These are phyloP conservation scores for Esox niger DNA, from an alignment of 2,113 vertebrate genomes.

Conservation along the genomic window DNA sequence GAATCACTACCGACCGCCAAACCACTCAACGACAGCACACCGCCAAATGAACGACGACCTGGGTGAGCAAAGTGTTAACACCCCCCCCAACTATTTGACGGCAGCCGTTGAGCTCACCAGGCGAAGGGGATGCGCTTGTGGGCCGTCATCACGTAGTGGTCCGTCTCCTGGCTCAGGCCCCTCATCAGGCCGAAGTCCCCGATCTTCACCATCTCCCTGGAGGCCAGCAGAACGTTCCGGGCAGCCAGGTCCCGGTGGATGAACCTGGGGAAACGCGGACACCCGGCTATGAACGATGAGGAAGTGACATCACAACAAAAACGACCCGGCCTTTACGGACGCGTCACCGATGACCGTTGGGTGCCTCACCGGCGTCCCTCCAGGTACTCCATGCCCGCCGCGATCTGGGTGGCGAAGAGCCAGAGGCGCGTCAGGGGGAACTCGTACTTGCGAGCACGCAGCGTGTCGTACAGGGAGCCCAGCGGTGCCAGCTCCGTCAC, in stretches of 20 bases:
- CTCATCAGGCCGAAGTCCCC: slow-evolving; percentile 87
- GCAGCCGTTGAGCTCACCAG: slow-evolving; percentile 72
- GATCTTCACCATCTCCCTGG: slow-evolving; percentile 79
- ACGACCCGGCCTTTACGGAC: too few species aligned
- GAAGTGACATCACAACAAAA: too few species aligned
- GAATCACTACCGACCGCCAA: neutral
- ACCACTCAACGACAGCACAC: neutral
- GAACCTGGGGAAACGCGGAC: slow-evolving; percentile 36
- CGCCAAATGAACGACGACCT: neutral
- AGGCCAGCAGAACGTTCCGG: slow-evolving; percentile 80
- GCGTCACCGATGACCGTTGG: too few species aligned
- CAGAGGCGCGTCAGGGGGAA: slow-evolving; percentile 78
- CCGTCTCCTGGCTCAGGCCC: slow-evolving; percentile 66
- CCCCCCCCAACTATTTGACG: neutral
- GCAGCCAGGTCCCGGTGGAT: slow-evolving; percentile 87
- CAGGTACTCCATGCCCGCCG: slow-evolving; percentile 82
- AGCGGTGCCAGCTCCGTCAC: slow-evolving; percentile 82
- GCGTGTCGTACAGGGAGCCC: slow-evolving; percentile 79
- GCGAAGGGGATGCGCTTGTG: slow-evolving; percentile 85
- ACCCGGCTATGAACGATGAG: too few species aligned
- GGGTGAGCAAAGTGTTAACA: neutral
- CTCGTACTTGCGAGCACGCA: slow-evolving; percentile 67
- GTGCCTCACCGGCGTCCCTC: slow-evolving; percentile 62
- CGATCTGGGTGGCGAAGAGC: slow-evolving; percentile 81
- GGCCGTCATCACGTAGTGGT: slow-evolving; percentile 84